A percentile compares a stretch with the other conserved stretches of the same genome.
These are phyloP conservation scores for Furcifer pardalis DNA, from an alignment of 2,797 vertebrate species.

Conservation along the genomic window DNA sequence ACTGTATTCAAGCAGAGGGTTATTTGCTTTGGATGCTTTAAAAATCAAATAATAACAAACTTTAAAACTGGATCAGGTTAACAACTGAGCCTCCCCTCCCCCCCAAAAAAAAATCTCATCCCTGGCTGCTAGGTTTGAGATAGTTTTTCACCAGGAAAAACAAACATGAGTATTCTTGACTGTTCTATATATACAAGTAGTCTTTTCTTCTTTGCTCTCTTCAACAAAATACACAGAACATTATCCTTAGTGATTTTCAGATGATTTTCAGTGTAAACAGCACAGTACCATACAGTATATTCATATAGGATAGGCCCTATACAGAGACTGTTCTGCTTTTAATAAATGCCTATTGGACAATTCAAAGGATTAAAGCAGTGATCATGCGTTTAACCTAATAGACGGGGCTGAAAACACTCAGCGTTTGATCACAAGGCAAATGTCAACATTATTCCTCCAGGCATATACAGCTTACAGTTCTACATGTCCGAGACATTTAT, in stretches of 20 bases:
- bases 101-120: too few relatives aligned
- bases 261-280: neutral
- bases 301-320: neutral
- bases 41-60: slow-evolving; percentile 69
- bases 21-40: slow-evolving; percentile 69
- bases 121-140: slow-evolving; percentile 55
- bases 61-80: slow-evolving; percentile 69
- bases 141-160: neutral
- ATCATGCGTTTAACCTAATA: neutral
- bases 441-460: too few relatives aligned
- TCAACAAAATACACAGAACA: neutral
- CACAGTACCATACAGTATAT: neutral
- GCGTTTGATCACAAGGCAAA: too few relatives aligned
- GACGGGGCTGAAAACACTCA: too few relatives aligned
- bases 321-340: neutral
- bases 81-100: slow-evolving; percentile 59
- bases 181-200: neutral
- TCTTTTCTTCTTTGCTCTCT: neutral
- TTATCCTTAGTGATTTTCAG: neutral
- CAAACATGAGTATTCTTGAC: neutral
- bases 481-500: too few relatives aligned
- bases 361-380: neutral
- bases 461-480: too few relatives aligned
- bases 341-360: neutral
- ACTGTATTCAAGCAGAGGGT: slow-evolving; percentile 69